Evolutionary conservation across 2,888 invertebrate species (phyloP), one percentile per base, ranked within the genome.

Genomic region (Ditylenchus weischeri): DNA sequence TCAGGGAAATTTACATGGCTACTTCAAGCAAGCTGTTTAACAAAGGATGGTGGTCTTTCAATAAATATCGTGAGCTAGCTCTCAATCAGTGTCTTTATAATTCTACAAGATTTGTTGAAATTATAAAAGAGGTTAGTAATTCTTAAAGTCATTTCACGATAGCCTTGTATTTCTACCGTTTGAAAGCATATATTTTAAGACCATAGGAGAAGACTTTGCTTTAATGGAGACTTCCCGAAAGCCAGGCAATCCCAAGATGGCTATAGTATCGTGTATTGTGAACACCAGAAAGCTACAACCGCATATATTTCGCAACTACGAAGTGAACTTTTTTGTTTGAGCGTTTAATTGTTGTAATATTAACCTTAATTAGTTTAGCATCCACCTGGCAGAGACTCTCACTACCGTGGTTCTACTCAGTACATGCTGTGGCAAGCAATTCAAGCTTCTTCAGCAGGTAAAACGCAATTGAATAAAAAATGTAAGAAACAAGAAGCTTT

Each of bases 71-170:
- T 29, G 79, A 79, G 18, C 66, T 81, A 23, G 65, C 75, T 15
- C 19, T 64, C 35, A 89, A 88, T 68, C 91, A 92, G 83, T 89
- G 91, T 0, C 92, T 91, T 85, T 93, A 93, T 84, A 90, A 93
- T 83, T 91, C 92, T 0, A 87, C 87, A 0, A 86, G 89, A 18
- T 93, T 91, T 91, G 91, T 92, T 83, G 86, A 88, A 69, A 86
- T 91, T 80, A 84, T 93, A 58, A 88, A 88, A 83, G 84, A 79
- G 70, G 77, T 78, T 19, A n/a, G n/a, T n/a, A n/a, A n/a, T n/a
- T n/a, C n/a, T n/a, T n/a, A n/a, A n/a, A n/a, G n/a, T n/a, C n/a
- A n/a, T n/a, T n/a, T n/a, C n/a, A n/a, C n/a, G n/a, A n/a, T n/a
- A n/a, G n/a, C n/a, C n/a, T n/a, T n/a, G n/a, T n/a, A 35, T 49